These are phyloP conservation scores for Platanista minor DNA, from an alignment of 2,113 vertebrate genomes.

Conservation along the genomic window DNA sequence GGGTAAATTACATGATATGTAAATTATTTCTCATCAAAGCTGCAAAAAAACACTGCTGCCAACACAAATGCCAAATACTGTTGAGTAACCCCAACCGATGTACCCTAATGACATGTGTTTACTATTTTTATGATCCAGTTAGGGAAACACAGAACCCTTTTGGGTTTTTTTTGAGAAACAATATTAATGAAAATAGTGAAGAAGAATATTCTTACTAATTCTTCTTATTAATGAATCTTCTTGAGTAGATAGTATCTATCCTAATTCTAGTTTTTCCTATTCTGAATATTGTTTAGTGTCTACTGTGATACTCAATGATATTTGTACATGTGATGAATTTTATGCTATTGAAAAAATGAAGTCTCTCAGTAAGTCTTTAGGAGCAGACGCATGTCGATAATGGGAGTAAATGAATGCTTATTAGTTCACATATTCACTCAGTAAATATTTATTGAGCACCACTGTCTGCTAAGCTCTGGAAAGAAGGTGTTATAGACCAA, in stretches of 20 bases:
- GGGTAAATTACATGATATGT: not conserved
- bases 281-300: not conserved
- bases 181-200: not conserved
- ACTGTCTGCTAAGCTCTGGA: not conserved
- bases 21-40: not conserved
- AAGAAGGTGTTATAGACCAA: not conserved
- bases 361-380: not conserved
- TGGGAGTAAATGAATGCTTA: not conserved
- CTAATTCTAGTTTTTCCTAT: not conserved
- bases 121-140: not conserved
- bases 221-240: not conserved
- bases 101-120: not conserved
- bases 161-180: not conserved
- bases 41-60: not conserved
- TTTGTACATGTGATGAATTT: not conserved
- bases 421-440: not conserved
- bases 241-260: not conserved
- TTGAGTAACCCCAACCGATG: not conserved
- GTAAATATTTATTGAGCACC: not conserved
- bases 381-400: not conserved
- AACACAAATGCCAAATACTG: not conserved
- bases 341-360: not conserved
- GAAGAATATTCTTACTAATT: not conserved
- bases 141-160: not conserved
- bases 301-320: not conserved